These are phyloP conservation scores for Cyprinus carpio DNA, from an alignment of 2,113 vertebrate genomes.

Conservation along the genomic window DNA sequence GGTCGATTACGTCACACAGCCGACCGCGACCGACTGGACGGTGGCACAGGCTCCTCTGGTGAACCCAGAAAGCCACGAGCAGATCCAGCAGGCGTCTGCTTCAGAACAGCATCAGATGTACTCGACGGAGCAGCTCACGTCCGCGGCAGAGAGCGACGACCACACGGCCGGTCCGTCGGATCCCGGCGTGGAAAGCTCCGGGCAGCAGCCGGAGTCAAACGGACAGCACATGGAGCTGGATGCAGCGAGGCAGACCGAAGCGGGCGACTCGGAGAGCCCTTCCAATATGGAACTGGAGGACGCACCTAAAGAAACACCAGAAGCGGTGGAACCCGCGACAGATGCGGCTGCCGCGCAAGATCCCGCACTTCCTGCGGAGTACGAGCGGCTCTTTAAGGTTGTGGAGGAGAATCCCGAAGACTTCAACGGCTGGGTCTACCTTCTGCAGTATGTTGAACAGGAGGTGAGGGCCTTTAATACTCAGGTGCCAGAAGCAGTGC, in stretches of 20 bases:
- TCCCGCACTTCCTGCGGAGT: conserved; percentile 83
- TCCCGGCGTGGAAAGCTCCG: background rate
- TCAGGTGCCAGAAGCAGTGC: no score
- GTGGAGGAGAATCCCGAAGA: conserved; percentile 93
- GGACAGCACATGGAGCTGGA: conserved; percentile 55
- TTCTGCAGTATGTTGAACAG: conserved; percentile 96
- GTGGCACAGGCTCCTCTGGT: conserved; percentile 56
- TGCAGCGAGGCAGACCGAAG: background rate
- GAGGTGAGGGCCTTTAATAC: conserved; percentile 78
- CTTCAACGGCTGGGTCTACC: conserved; percentile 96
- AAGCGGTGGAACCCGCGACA: background rate
- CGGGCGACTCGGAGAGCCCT: conserved; percentile 76
- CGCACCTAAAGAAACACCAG: conserved; percentile 72
- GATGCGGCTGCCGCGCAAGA: conserved; percentile 61
- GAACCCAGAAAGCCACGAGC: conserved; percentile 41
- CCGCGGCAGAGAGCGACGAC: conserved; percentile 39
- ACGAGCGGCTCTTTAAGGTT: conserved; percentile 91
- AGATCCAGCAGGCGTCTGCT: conserved; percentile 8
- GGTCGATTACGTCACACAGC: conserved; percentile 64
- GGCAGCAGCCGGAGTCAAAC: conserved; percentile 47
- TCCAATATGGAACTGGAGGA: conserved; percentile 79
- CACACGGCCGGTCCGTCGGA: conserved; percentile 47
- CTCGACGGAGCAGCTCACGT: conserved; percentile 21
- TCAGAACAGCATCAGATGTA: conserved; percentile 68
- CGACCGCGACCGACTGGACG: conserved; percentile 44